Evolutionary conservation across 2,113 vertebrate species (phyloP).

Genomic region (Ictidomys tridecemlineatus): DNA sequence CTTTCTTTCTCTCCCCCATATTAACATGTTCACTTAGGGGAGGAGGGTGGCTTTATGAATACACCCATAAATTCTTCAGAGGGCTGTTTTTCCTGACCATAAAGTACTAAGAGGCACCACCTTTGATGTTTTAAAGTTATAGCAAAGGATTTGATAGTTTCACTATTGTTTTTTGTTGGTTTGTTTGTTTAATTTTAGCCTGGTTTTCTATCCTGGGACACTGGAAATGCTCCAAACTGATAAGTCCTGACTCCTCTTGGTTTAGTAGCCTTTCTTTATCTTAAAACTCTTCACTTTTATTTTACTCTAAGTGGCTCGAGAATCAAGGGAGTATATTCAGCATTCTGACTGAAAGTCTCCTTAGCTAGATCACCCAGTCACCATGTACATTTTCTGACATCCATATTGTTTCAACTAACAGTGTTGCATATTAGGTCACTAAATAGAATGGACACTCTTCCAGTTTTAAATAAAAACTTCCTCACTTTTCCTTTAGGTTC

Average conservation of each 20-base stretch:
- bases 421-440: neutral
- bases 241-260: neutral
- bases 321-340: neutral
- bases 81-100: neutral
- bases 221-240: neutral
- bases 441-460: neutral
- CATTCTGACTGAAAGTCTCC: neutral
- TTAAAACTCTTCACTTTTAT: neutral
- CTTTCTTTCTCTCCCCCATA: too few relatives aligned
- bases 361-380: neutral
- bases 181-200: neutral
- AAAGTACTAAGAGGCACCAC: neutral
- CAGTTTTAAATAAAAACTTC: neutral
- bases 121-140: neutral
- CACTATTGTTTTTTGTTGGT: neutral
- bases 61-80: neutral
- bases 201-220: neutral
- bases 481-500: neutral
- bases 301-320: neutral
- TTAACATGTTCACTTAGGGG: too few relatives aligned
- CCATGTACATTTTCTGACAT: neutral
- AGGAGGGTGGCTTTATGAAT: too few relatives aligned
- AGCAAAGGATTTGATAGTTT: neutral
- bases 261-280: neutral
- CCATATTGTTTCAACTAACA: neutral